Evolutionary conservation across 2,113 vertebrate species (phyloP).

Genomic region (Murina feae): DNA sequence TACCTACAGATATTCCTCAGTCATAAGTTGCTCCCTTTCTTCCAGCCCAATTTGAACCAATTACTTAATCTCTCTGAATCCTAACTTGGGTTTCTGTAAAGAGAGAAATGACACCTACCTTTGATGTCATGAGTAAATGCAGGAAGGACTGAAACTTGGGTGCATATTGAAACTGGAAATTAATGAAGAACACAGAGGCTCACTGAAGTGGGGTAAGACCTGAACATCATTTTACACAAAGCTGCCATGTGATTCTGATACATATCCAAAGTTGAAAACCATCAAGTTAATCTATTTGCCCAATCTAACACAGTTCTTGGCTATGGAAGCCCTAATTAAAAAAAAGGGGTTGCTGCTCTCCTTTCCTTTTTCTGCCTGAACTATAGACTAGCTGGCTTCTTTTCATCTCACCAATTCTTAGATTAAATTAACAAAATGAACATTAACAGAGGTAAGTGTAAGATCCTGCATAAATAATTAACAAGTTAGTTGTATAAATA

Average conservation of each 20-base stretch:
- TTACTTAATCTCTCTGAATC: background rate
- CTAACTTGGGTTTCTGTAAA: background rate
- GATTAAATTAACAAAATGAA: background rate
- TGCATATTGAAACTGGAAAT: background rate
- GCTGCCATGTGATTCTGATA: background rate
- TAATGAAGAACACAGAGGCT: background rate
- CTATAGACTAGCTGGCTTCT: background rate
- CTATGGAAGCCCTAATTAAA: background rate
- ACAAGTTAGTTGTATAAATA: background rate
- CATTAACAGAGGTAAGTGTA: background rate
- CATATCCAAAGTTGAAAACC: background rate
- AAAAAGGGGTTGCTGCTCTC: background rate
- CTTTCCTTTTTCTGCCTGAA: background rate
- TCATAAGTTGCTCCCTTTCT: background rate
- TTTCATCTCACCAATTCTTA: background rate
- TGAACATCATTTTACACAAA: background rate
- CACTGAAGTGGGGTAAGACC: background rate
- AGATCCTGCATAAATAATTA: background rate
- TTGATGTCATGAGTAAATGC: background rate
- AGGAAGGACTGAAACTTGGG: background rate
- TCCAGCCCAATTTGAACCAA: background rate
- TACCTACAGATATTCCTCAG: no score
- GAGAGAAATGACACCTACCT: background rate
- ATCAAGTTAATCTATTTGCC: background rate
- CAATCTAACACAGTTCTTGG: background rate